Percentiles rank a stretch among this genome's conserved stretches.
Evolutionary conservation across 1,140 invertebrate species (phyloP).

Genomic region (Campodea augens): DNA sequence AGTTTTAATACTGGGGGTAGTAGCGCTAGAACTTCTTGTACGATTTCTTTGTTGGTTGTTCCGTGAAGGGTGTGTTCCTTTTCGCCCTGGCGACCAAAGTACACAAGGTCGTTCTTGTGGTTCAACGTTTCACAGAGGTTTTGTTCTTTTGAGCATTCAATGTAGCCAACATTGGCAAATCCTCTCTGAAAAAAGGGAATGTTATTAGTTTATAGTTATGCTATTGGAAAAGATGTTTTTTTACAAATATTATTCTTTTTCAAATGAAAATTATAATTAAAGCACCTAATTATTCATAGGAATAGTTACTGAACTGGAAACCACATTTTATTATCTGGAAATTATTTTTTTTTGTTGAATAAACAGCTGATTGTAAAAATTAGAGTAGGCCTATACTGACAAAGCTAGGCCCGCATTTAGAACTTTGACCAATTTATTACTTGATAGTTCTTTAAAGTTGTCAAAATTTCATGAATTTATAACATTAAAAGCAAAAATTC

Average conservation of each 20-base stretch:
- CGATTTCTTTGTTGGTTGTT: conserved; percentile 29
- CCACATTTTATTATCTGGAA: conserved; percentile 13
- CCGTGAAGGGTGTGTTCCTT: conserved; percentile 21
- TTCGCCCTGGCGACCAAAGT: conserved; percentile 22
- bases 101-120: conserved; percentile 26
- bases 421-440: too few species aligned
- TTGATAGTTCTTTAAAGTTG: too few species aligned
- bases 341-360: conserved; percentile 13
- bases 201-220: not conserved
- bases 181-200: conserved; percentile 26
- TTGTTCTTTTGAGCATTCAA: conserved; percentile 26
- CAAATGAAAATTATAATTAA: conserved; percentile 3
- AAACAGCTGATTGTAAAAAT: conserved; percentile 13
- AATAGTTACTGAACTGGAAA: conserved; percentile 13
- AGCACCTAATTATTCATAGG: conserved; percentile 4
- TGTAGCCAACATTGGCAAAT: conserved; percentile 31
- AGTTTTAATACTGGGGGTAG: conserved; percentile 32
- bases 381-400: too few species aligned
- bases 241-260: not conserved
- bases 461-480: too few species aligned
- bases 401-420: too few species aligned
- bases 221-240: not conserved
- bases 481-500: too few species aligned
- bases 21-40: conserved; percentile 30
- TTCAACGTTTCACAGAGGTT: conserved; percentile 28